Conservation (phyloP, 2,113 vertebrate species). For the Phoenicopterus ruber region DNA sequence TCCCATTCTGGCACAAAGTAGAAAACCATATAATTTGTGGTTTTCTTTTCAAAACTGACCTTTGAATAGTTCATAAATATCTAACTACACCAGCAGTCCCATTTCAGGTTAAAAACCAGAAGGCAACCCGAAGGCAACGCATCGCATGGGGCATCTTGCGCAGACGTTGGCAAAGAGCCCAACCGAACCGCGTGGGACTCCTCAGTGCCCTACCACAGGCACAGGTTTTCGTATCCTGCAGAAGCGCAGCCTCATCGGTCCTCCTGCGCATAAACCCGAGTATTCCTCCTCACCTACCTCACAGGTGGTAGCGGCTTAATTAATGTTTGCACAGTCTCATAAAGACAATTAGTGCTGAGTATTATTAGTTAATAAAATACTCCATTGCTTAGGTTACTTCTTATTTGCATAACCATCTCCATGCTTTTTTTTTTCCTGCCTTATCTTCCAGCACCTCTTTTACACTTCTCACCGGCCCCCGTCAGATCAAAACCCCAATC, state of each 20-base stretch:
- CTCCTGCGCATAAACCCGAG: neutral
- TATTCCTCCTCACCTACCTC: neutral
- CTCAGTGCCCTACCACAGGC: neutral
- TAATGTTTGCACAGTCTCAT: neutral
- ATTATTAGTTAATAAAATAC: slow-evolving; percentile 24
- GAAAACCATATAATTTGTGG: neutral
- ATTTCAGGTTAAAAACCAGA: neutral
- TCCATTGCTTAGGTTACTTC: neutral
- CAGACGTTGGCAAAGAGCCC: neutral
- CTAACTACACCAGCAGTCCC: neutral
- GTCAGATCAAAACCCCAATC: neutral
- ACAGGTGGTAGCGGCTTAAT: neutral
- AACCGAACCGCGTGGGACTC: neutral
- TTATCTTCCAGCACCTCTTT: neutral
- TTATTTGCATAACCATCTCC: neutral
- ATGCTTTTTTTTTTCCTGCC: neutral
- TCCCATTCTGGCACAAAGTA: neutral
- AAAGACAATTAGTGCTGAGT: neutral
- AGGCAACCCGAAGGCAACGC: neutral
- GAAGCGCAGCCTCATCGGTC: neutral
- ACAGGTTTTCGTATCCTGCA: neutral
- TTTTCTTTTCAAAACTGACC: neutral
- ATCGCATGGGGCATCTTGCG: neutral
- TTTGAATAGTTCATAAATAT: neutral
- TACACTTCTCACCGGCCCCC: neutral